Evolutionary conservation across 2,113 vertebrate genomes (phyloP).

Genomic region (Dipodomys merriami): DNA sequence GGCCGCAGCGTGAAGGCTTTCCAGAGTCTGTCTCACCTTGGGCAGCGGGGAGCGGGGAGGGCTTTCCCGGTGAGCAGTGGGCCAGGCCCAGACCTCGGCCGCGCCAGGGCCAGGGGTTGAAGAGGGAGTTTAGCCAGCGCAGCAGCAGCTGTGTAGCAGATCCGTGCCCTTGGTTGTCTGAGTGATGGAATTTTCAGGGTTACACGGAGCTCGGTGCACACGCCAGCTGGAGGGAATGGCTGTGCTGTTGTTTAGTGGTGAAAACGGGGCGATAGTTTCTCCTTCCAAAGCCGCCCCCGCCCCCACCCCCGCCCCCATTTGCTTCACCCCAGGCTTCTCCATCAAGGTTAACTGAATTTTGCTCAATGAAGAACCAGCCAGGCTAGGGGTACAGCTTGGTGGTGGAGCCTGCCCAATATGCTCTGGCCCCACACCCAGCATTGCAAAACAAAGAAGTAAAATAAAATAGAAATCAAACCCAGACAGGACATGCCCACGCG

Average conservation of each 20-base stretch:
- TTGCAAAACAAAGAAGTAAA: background rate
- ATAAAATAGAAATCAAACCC: slow-evolving; percentile 36
- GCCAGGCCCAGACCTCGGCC: slow-evolving; percentile 1
- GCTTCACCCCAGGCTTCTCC: slow-evolving; percentile 21
- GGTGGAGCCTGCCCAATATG: background rate
- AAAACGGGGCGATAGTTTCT: slow-evolving; percentile 57
- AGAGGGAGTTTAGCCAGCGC: slow-evolving; percentile 66
- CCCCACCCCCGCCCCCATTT: background rate
- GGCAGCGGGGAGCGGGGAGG: rapidly evolving
- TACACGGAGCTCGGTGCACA: slow-evolving; percentile 74
- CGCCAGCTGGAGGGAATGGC: slow-evolving; percentile 73
- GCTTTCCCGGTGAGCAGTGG: background rate
- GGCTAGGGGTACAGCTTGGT: background rate
- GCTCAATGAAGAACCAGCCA: slow-evolving; percentile 40
- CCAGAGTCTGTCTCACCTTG: background rate
- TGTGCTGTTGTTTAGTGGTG: slow-evolving; percentile 74
- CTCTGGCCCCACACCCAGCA: background rate
- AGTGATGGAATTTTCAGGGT: slow-evolving; percentile 81
- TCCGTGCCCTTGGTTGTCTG: slow-evolving; percentile 76
- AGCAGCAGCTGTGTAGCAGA: slow-evolving; percentile 80
- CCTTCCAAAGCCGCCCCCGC: slow-evolving; percentile 63
- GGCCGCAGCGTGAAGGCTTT: background rate
- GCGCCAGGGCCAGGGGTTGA: background rate
- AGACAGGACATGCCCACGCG: background rate
- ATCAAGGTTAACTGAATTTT: slow-evolving; percentile 47